phyloP scores from a whole-genome alignment of 1,140 invertebrate species.

The Colletes latitarsis region DNA sequence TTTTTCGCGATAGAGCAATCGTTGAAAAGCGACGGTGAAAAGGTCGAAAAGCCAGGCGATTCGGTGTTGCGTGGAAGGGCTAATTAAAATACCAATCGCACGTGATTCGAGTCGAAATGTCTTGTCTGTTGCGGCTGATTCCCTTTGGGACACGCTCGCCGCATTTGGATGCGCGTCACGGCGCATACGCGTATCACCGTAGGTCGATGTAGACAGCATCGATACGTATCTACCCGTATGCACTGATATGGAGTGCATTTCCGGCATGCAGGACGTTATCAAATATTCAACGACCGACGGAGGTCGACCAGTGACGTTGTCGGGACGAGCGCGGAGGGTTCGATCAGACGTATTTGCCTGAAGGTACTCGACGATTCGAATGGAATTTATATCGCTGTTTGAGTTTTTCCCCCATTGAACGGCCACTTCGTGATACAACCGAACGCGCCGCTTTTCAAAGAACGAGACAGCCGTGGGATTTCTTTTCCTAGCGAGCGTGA shows the following conservation, averaged over 20 bases:
- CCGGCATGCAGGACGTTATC: slow-evolving; percentile 58
- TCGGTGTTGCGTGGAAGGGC: too few relatives aligned
- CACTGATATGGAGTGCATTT: slow-evolving; percentile 59
- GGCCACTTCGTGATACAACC: slow-evolving; percentile 3
- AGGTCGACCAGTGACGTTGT: slow-evolving; percentile 26
- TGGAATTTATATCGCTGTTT: slow-evolving; percentile 45
- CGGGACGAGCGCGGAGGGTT: slow-evolving; percentile 16
- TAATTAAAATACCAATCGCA: slow-evolving; percentile 27
- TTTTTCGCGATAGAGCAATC: too few relatives aligned
- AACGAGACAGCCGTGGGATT: too few relatives aligned
- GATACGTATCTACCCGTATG: slow-evolving; percentile 55
- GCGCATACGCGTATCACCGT: slow-evolving; percentile 52
- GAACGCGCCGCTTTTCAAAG: too few relatives aligned
- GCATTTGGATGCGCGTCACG: slow-evolving; percentile 53
- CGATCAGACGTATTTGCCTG: slow-evolving; percentile 32
- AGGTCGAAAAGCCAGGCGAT: too few relatives aligned
- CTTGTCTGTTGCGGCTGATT: slow-evolving; percentile 16
- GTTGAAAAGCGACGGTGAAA: too few relatives aligned
- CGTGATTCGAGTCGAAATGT: slow-evolving; percentile 18
- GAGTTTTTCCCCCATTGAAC: slow-evolving; percentile 18
- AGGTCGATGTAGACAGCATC: slow-evolving; percentile 44
- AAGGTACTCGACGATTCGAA: slow-evolving; percentile 23
- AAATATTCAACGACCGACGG: slow-evolving; percentile 52
- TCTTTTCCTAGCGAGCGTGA: too few relatives aligned
- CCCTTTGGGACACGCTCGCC: slow-evolving; percentile 37